phyloP scores from a whole-genome alignment of 2,797 vertebrate species.

The Botia almorhae region DNA sequence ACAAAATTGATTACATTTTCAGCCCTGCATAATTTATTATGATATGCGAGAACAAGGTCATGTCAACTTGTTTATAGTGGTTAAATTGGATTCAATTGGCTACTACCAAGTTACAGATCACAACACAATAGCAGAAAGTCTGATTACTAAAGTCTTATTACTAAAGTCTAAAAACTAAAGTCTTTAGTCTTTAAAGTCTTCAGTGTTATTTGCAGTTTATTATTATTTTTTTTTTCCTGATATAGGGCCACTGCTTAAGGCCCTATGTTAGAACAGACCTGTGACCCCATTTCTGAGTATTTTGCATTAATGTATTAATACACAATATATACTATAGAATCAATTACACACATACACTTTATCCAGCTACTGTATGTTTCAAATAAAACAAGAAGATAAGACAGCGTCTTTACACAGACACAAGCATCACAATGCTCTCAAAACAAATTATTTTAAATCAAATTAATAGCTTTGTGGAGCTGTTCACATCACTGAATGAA shows the following conservation, averaged over 20 bases:
- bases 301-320: neutral
- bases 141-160: no score
- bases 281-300: neutral
- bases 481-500: constrained; percentile 34
- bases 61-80: no score
- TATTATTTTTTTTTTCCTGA: neutral
- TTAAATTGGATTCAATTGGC: no score
- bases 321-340: neutral
- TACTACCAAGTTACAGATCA: no score
- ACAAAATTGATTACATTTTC: no score
- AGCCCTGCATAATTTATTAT: no score
- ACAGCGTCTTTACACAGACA: neutral
- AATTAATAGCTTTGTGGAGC: constrained; percentile 17
- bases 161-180: no score
- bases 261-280: neutral
- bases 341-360: neutral
- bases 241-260: neutral
- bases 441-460: constrained; percentile 29
- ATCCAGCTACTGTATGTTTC: neutral
- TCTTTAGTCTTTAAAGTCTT: neutral
- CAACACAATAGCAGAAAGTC: no score
- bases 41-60: no score
- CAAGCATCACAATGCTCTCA: neutral
- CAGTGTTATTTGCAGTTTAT: neutral
- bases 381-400: neutral